A percentile compares a stretch with the other conserved stretches of the same genome.
Conservation (phyloP, 2,888 invertebrate genomes). For the Ecliptopera silaceata region DNA sequence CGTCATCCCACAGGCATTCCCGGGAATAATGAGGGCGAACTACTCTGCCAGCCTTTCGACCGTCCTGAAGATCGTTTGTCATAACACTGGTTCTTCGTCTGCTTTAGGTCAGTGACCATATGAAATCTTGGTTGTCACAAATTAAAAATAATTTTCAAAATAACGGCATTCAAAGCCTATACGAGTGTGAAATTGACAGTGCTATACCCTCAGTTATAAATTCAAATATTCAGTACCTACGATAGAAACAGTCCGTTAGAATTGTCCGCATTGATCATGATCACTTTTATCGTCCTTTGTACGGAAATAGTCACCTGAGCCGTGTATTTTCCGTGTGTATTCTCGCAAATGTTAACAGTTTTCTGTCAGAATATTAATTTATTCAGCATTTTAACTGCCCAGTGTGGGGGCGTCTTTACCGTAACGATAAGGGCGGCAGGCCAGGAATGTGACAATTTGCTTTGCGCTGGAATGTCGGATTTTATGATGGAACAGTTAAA, state of each 20-base stretch:
- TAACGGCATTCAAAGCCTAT: no score
- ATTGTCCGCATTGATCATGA: no score
- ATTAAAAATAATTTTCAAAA: no score
- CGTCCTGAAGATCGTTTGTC: neutral
- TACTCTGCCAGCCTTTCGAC: neutral
- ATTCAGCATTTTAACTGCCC: neutral
- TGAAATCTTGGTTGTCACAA: neutral
- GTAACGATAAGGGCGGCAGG: neutral
- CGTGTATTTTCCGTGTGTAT: no score
- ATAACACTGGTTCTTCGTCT: neutral
- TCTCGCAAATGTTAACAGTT: no score
- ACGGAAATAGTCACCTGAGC: no score
- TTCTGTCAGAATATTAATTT: no score
- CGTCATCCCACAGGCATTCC: slow-evolving; percentile 26
- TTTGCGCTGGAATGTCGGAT: slow-evolving; percentile 8
- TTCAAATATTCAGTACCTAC: no score
- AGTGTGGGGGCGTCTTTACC: neutral
- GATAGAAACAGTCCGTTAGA: no score
- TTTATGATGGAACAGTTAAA: slow-evolving; percentile 18
- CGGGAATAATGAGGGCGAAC: slow-evolving; percentile 17
- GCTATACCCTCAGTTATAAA: no score
- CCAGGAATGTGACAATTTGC: slow-evolving; percentile 1
- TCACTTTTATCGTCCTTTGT: no score
- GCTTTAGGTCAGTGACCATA: neutral
- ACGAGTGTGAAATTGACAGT: no score